Conservation (phyloP, 53 echinoderm and acorn worm species). For the Temnopleurus reevesii region DNA sequence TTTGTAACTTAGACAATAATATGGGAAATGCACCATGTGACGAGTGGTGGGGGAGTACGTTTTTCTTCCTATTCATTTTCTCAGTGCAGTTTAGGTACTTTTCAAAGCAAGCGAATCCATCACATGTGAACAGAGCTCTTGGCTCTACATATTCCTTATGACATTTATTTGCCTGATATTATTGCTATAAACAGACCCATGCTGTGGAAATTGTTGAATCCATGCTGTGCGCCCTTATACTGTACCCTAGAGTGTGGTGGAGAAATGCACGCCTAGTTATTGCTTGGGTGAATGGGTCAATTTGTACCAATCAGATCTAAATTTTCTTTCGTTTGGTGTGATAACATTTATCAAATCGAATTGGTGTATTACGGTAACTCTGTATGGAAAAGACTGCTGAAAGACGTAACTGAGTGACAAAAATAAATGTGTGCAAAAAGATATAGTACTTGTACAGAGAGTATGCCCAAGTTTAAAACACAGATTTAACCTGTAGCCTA, state of each 20-base stretch:
- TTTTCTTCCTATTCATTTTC: too few species aligned
- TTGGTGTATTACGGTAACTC: too few species aligned
- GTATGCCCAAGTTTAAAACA: background rate
- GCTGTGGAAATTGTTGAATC: slow-evolving; percentile 6
- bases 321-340: background rate
- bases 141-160: background rate
- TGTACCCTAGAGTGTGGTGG: background rate
- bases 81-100: too few species aligned
- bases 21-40: too few species aligned
- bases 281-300: background rate
- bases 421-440: background rate
- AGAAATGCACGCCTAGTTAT: background rate
- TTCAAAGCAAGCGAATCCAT: too few species aligned
- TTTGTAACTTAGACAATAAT: too few species aligned
- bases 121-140: background rate
- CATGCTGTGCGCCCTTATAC: background rate
- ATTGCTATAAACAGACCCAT: background rate
- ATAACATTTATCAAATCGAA: background rate
- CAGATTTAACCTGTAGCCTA: too few species aligned
- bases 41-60: too few species aligned
- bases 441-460: background rate
- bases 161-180: background rate
- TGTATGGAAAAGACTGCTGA: too few species aligned
- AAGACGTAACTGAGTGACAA: too few species aligned
- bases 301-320: slow-evolving; percentile 7